Base-by-base conservation (phyloP, 2,113 vertebrate species). In the Peromyscus leucopus region DNA sequence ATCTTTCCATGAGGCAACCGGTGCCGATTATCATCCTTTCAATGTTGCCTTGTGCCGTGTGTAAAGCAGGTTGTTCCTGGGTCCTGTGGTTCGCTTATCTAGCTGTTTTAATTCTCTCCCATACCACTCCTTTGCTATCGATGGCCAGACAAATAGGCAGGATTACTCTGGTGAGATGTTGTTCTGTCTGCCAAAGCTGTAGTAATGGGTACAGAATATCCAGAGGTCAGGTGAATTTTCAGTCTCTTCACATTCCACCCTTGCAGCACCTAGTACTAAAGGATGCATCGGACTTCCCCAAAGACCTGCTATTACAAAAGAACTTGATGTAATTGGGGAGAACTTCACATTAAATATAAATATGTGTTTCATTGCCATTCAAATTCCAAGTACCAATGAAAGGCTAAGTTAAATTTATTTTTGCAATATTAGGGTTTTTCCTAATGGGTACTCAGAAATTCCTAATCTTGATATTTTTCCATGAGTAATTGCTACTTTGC, bases 31-130 rank as follows among this genome's bases (percentile, higher is more conserved):
- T 51, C 48, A 51, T 51, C 51, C 51, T 51, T 51, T 51, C 51
- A 51, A 51, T 9, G 7, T 90, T 76, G 39, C 19, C 31, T 46
- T 21, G 39, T 31, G 9, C 21, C 55, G 7, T 1, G 2, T 90
- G 5, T 15, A 88, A 86, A 69, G 63, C 31, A 24, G 2, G 2
- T 9, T 5, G 3, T 1, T 17, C 7, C 46, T 15, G 0, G 4
- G 42, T 71, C 39, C 48, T 74, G 17, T 6, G 22, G 6, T 26
- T 31, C 0, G 15, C 5, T 28, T 24, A 2, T 5, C 10, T 33
- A 13, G 46, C 13, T 48, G 8, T 46, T 75, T 10, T 67, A 26
- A 48, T 26, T 8, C 13, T 13, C 5, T 24, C 31, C 0, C 22
- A 24, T 33, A 24, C 7, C 15, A 22, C 1, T 21, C 13, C 6